Base-by-base conservation (phyloP, 1,140 invertebrate species). In the Caerostris extrusa region DNA sequence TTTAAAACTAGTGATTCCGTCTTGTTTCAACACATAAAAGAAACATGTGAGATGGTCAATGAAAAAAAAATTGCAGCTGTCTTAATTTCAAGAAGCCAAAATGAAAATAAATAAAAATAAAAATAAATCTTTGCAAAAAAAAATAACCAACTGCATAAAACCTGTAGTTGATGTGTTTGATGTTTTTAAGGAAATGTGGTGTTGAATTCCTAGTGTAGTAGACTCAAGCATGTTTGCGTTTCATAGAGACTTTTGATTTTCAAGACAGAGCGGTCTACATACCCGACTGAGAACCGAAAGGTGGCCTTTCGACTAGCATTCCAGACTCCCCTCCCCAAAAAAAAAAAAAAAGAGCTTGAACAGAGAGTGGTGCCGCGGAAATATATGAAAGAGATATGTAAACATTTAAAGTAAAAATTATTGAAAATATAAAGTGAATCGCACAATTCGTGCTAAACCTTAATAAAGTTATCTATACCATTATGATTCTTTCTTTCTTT, bases 381-480 rank as follows among this genome's bases (percentile, higher is more conserved):
- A 69, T 77, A 77, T 77, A 83, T 53, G 86, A 64, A 67, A 64
- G 86, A 88, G n/a, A 83, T 90, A 56, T 90, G 67, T 91, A 85
- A 88, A 82, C 50, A 95, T 88, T 77, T 95, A 67, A 89, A 81
- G 67, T 17, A 57, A n/a, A 86, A 50, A 83, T 89, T 58, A 53
- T 69, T 58, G 60, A 77, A 86, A 85, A 90, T 34, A 83, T 67
- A 86, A 90, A 91, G 58, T 57, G 81, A 50, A 93, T 77, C 83
- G 82, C 91, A 93, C 91, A 86, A 77, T 93, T 93, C 83, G 91
- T 93, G 91, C 91, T 71, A 93, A 92, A 93, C 19, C 91, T 93
- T 87, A 93, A 93, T 92, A 93, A 93, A 93, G 91, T 93, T 93
- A 87, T 93, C 91, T 93, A 93, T 93, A 87, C 71, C 83, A 87